Evolutionary conservation across 2,888 invertebrate genomes (phyloP).

Genomic region (Limnephilus lunatus): DNA sequence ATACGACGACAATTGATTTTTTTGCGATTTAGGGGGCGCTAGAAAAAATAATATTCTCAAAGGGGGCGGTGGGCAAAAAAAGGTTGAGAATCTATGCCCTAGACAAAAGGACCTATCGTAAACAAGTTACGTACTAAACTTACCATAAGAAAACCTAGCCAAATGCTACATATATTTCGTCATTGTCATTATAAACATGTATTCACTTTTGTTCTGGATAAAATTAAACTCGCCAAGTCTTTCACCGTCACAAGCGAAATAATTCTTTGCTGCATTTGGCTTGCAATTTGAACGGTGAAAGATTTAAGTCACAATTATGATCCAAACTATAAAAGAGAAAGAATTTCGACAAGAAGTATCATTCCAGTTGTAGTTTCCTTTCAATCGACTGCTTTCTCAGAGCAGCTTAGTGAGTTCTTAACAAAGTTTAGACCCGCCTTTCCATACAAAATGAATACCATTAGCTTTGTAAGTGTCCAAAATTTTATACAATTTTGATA

Average conservation of each 20-base stretch:
- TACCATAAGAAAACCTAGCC: no score
- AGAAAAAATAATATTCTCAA: no score
- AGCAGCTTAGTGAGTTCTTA: slow-evolving; percentile 29
- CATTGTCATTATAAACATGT: no score
- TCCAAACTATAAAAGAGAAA: slow-evolving; percentile 48
- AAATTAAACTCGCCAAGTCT: background rate
- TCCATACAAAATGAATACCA: slow-evolving; percentile 48
- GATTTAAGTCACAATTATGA: slow-evolving; percentile 37
- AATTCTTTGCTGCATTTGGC: background rate
- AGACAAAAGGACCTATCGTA: no score
- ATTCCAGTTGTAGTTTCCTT: slow-evolving; percentile 35
- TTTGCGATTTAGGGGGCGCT: no score
- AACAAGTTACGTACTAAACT: no score
- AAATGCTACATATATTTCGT: no score
- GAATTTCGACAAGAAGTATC: slow-evolving; percentile 32
- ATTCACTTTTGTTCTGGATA: no score
- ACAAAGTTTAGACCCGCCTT: background rate
- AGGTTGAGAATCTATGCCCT: no score
- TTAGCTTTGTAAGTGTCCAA: slow-evolving; percentile 47
- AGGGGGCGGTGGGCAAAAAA: no score
- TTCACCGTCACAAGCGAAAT: background rate
- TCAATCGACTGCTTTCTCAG: background rate
- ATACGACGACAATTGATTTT: no score
- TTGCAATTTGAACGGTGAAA: slow-evolving; percentile 25
- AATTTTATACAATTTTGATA: background rate